Evolutionary conservation across 2,888 invertebrate species (phyloP).

Genomic region (Drosophila mimetica): DNA sequence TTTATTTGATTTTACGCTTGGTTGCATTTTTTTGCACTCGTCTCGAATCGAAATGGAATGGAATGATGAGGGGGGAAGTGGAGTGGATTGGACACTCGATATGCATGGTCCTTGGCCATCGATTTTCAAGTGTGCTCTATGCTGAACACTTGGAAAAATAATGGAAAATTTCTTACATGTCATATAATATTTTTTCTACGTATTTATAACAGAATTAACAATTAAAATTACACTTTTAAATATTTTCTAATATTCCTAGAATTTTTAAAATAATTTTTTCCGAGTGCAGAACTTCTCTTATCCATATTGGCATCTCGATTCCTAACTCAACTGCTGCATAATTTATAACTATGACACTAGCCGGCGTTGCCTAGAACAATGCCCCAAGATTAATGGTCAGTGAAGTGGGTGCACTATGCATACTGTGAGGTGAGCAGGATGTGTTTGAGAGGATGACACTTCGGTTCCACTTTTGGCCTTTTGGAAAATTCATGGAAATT

Average conservation of each 20-base stretch:
- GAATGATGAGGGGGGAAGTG: background rate
- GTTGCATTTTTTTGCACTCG: constrained; percentile 69
- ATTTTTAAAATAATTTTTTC: no score
- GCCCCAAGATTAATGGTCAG: constrained; percentile 68
- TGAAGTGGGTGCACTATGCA: constrained; percentile 2
- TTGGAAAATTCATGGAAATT: constrained; percentile 58
- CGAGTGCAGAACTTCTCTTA: constrained; percentile 18
- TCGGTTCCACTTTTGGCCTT: constrained; percentile 23
- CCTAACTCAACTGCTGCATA: constrained; percentile 56
- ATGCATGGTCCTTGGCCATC: constrained; percentile 63
- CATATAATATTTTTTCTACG: no score
- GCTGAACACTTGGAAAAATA: constrained; percentile 15
- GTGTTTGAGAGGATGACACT: constrained; percentile 39
- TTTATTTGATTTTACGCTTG: constrained; percentile 81
- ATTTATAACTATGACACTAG: constrained; percentile 74
- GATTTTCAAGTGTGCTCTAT: constrained; percentile 60
- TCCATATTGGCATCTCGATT: constrained; percentile 37
- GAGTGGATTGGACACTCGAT: constrained; percentile 61
- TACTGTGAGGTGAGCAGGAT: constrained; percentile 43
- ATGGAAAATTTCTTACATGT: no score
- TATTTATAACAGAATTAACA: no score
- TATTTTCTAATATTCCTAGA: no score
- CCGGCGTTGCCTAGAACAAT: constrained; percentile 62
- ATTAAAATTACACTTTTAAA: no score
- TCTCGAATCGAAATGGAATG: constrained; percentile 31